Evolutionary conservation across 2,113 vertebrate species (phyloP).

Genomic region (Cynopterus brachyotis): DNA sequence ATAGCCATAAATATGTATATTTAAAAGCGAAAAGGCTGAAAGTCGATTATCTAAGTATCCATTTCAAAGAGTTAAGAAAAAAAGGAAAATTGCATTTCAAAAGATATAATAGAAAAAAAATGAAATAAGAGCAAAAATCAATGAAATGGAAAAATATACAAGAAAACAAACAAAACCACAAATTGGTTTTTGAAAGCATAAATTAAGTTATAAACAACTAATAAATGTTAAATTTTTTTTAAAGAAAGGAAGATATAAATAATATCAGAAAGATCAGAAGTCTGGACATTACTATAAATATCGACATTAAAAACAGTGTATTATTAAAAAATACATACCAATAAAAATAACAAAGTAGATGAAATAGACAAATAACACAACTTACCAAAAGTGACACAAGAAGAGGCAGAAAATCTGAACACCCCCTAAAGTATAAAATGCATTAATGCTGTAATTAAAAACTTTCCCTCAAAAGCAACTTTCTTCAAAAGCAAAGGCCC

Average conservation of each 20-base stretch:
- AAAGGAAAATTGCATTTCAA: background rate
- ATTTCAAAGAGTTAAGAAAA: background rate
- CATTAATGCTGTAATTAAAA: background rate
- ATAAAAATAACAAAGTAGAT: background rate
- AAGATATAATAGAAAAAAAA: background rate
- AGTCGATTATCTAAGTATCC: background rate
- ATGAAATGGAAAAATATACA: background rate
- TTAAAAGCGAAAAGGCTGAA: background rate
- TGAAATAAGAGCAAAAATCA: background rate
- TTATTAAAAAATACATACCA: background rate
- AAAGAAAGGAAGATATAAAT: background rate
- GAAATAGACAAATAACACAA: background rate
- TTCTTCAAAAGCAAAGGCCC: background rate
- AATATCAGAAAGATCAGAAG: background rate
- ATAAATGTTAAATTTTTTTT: background rate
- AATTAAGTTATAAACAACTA: background rate
- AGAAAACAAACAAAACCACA: background rate
- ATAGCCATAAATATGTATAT: background rate
- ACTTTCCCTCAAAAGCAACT: background rate
- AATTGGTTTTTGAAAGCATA: background rate
- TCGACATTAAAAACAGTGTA: background rate
- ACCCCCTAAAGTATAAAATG: background rate
- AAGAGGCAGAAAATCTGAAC: background rate
- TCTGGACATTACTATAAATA: background rate
- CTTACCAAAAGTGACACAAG: background rate